phyloP scores from a whole-genome alignment of 2,888 invertebrate genomes.

The Electrophaes corylata region DNA sequence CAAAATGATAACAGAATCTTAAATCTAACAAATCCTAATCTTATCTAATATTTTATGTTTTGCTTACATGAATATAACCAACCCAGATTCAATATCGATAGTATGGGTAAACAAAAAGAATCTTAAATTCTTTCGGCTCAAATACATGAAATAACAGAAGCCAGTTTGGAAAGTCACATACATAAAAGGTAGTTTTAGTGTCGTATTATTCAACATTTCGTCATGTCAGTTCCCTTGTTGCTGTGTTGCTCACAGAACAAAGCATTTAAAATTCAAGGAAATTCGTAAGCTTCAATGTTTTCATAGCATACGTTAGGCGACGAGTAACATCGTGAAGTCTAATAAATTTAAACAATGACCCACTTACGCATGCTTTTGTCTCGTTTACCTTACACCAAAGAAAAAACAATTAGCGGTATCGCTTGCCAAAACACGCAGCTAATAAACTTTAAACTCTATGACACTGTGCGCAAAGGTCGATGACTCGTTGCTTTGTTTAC shows the following conservation, averaged over 20 bases:
- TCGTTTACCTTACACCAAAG: slow-evolving; percentile 11
- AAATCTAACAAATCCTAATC: too few relatives aligned
- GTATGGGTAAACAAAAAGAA: too few relatives aligned
- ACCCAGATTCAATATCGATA: too few relatives aligned
- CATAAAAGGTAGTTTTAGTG: too few relatives aligned
- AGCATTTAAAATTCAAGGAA: slow-evolving; percentile 24
- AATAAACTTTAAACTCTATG: slow-evolving; percentile 18
- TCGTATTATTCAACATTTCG: too few relatives aligned
- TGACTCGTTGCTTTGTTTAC: slow-evolving; percentile 18
- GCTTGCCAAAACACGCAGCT: slow-evolving; percentile 22
- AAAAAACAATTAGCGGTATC: slow-evolving; percentile 19
- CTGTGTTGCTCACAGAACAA: not conserved
- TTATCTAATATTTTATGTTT: not conserved
- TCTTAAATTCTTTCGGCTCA: too few relatives aligned
- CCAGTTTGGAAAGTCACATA: too few relatives aligned
- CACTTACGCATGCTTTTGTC: slow-evolving; percentile 22
- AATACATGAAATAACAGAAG: too few relatives aligned
- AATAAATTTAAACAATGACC: slow-evolving; percentile 23
- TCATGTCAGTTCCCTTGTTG: too few relatives aligned
- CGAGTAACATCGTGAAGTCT: not conserved
- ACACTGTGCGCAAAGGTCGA: slow-evolving; percentile 10
- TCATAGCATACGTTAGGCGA: not conserved
- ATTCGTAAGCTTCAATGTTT: slow-evolving; percentile 4
- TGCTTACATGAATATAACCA: not conserved
- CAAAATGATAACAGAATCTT: slow-evolving; percentile 14